Base-by-base conservation (phyloP, 1,140 invertebrate genomes). In the Cataglyphis hispanica region DNA sequence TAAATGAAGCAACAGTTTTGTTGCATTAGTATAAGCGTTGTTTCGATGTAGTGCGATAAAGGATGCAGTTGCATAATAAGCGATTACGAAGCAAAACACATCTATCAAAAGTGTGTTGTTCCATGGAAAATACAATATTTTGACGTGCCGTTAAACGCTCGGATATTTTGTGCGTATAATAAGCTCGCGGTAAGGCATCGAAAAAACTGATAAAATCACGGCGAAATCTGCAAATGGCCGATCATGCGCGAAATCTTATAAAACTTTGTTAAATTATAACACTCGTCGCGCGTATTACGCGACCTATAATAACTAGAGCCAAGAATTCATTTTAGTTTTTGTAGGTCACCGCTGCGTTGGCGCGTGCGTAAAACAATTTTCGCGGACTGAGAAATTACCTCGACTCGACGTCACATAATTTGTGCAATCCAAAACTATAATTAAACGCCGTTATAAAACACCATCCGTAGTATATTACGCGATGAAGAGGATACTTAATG, bases 321-420 rank as follows among this genome's bases (percentile, higher is more conserved):
- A 91, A 91, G 90, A 91, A 90, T 90, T 85, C 66, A 70, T 78
- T 88, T 88, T 78, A 11, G 37, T 53, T 87, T 87, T 87, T 87
- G 70, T 89, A 87, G 85, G 87, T 87, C 86, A 85, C 84, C 86
- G 31, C 60, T 46, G 31, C 60, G 46, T 50, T 2, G 37, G 67
- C 50, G 53, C 67, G 53, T 67, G 27, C 13, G 37, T 74, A 60
- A 74, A 83, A 34, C 34, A 43, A 83, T 83, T 83, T 83, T 83
- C 78, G 78, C 78, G 37, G 37, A 27, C 53, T 13, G 67, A 31
- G 78, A 83, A 83, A 83, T 83, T 83, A 74, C 43, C 67, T 74
- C 78, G 67, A 34, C 53, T 6, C 67, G 67, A 83, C 67, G 67
- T 83, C 78, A 27, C 37, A 63, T 74, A 83, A 72, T 72, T 70